A percentile compares a stretch with the other conserved stretches of the same genome.
These are phyloP conservation scores for Amblyjoppa fuscipennis DNA, from an alignment of 2,888 invertebrate species.

Conservation along the genomic window DNA sequence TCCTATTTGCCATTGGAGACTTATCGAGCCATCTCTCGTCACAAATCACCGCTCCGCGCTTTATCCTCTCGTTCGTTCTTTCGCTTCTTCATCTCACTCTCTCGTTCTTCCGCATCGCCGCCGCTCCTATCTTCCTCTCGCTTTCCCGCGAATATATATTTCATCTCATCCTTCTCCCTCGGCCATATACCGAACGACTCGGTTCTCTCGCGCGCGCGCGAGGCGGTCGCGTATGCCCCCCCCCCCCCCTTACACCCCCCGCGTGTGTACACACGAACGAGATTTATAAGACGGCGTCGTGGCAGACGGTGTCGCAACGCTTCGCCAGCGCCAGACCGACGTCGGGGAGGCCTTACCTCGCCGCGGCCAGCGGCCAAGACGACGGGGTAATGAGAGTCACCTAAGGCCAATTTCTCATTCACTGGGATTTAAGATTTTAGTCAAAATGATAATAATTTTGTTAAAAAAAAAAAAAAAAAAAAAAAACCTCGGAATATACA, in stretches of 20 bases:
- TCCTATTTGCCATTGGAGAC: constrained; percentile 56
- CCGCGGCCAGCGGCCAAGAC: neutral
- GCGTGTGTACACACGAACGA: constrained; percentile 18
- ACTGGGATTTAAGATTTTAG: neutral
- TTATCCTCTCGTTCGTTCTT: constrained; percentile 23
- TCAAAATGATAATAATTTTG: neutral
- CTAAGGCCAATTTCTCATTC: neutral
- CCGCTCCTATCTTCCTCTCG: constrained; percentile 33
- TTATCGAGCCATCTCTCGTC: constrained; percentile 54
- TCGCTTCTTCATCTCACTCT: neutral
- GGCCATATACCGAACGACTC: neutral
- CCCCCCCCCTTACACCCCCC: neutral
- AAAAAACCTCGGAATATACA: no score
- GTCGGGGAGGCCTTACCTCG: constrained; percentile 6
- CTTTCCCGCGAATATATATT: constrained; percentile 51
- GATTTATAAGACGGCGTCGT: constrained; percentile 48
- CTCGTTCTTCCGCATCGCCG: neutral
- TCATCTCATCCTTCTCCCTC: constrained; percentile 16
- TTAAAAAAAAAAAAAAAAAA: no score
- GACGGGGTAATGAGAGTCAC: neutral
- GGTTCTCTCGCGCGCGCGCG: constrained; percentile 31
- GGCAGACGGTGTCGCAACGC: constrained; percentile 52
- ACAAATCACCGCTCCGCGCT: constrained; percentile 47
- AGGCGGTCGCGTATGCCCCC: constrained; percentile 33
- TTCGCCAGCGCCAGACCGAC: constrained; percentile 31